These are phyloP conservation scores for Aleiodes sp. DNA, from an alignment of 1,140 invertebrate genomes.

Conservation along the genomic window DNA sequence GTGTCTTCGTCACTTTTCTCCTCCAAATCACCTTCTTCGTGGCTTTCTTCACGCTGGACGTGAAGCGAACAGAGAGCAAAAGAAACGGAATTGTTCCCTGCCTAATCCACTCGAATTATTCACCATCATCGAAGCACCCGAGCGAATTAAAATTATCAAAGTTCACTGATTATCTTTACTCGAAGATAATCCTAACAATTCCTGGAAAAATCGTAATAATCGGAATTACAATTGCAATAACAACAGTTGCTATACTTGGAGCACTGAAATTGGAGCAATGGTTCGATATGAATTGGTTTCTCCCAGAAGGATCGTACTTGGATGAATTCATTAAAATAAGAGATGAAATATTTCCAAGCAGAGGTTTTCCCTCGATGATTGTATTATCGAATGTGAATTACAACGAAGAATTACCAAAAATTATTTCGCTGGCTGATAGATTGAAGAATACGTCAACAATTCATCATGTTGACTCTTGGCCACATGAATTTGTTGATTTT, in stretches of 20 bases:
- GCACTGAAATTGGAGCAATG: conserved; percentile 74
- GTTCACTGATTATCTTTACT: conserved; percentile 69
- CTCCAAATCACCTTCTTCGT: conserved; percentile 82
- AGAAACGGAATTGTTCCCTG: conserved; percentile 77
- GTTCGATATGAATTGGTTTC: conserved; percentile 83
- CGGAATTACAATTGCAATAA: conserved; percentile 68
- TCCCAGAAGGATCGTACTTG: conserved; percentile 77
- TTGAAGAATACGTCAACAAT: conserved; percentile 69
- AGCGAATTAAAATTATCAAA: conserved; percentile 64
- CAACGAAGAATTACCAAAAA: conserved; percentile 70
- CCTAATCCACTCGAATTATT: conserved; percentile 70
- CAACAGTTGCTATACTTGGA: conserved; percentile 71
- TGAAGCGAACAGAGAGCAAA: conserved; percentile 70
- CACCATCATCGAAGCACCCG: conserved; percentile 51
- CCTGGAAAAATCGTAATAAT: conserved; percentile 70
- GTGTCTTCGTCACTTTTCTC: conserved; percentile 78
- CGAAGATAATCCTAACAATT: conserved; percentile 69
- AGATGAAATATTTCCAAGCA: conserved; percentile 71
- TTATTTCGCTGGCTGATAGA: conserved; percentile 67
- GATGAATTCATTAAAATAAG: conserved; percentile 69
- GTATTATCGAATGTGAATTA: conserved; percentile 77
- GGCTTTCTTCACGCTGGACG: conserved; percentile 78
- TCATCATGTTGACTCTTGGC: conserved; percentile 72
- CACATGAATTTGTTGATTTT: conserved; percentile 71
- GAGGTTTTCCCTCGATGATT: conserved; percentile 73